Evolutionary conservation across 2,888 invertebrate species (phyloP), one percentile per base, ranked within the genome.

Genomic region (Thyatira batis): DNA sequence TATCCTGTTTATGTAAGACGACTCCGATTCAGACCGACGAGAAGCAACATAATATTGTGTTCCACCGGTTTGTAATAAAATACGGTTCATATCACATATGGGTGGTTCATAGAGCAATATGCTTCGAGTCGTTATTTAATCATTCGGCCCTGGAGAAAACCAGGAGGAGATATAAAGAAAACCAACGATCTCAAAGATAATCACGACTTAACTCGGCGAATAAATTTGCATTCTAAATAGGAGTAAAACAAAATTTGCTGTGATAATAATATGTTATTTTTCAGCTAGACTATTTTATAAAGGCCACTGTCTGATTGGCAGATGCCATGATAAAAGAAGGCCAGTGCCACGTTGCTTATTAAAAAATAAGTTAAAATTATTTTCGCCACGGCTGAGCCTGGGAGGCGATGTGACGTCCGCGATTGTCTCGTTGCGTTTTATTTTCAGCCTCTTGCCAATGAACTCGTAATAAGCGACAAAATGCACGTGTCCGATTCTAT

Each of bases 401-500:
- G 56, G 67, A 70, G 62, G 61, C 59, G 55, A 53, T 56, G 33
- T 53, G 59, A 53, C 63, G 73, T 65, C 73, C 71, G 54, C 69
- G 73, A 68, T 39, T 39, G 39, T 72, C 68, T 67, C 59, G 52
- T 63, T 57, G 53, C 25, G 66, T 73, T 73, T 80, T 84, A 81
- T 84, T 87, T 85, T 80, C 71, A 71, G 73, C 72, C 64, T 53
- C 65, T 73, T 76, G 78, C 73, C 75, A 82, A 78, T 78, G 76
- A 80, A 81, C 77, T 67, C 64, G 65, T 52, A 56, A 51, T 58
- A 52, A 52, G 48, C 49, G 50, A 53, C 44, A 53, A 57, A 58
- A 54, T 63, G 55, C 52, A 60, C 49, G 63, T 61, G 63, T 58
- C 56, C 51, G 45, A 55, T 50, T 27, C 50, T 57, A 45, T 48